Evolutionary conservation across 2,797 vertebrate genomes (phyloP), one percentile per base, ranked within the genome.

Genomic region (Coluber constrictor): DNA sequence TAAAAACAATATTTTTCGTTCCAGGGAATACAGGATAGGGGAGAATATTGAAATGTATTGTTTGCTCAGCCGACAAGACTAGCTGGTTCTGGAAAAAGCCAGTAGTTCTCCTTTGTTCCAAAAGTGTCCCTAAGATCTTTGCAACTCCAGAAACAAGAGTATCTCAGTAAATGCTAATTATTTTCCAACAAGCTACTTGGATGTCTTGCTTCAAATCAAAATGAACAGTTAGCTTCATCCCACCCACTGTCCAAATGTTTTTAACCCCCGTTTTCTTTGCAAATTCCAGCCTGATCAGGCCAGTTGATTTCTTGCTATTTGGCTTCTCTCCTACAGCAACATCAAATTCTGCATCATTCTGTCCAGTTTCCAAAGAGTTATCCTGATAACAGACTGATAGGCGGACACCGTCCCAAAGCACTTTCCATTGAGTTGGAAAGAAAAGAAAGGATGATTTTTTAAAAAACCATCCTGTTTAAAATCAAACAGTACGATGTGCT

Each of bases 121-220:
- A 97, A 96, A 97, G 93, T 95, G 97, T 98, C 98, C 98, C 97
- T 95, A 98, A 97, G 97, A 98, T 98, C 97, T 98, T 97, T 97
- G 96, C 95, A 97, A 97, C 97, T 98, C 98, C 93, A 96, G 92
- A 97, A 98, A 99, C 98, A 99, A 98, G 98, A 97, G 97, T 95
- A 93, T 93, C 97, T 98, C 98, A 98, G 98, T 98, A 96, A 96
- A 94, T 96, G 94, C 94, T 96, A 97, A 97, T 97, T 97, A 96
- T 94, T 96, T 97, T 93, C 97, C 96, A 96, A 97, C 96, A 96
- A 98, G 94, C 96, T 96, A 95, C 96, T 96, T 96, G 97, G 96
- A 94, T 95, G 96, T 96, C 97, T 96, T 95, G 7, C 11, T 94
- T 96, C 23, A 97, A 60, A 98, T 96, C 96, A 96, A 15, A 32